Conservation (phyloP, 2,888 invertebrate species). For the Branchellion lobata region DNA sequence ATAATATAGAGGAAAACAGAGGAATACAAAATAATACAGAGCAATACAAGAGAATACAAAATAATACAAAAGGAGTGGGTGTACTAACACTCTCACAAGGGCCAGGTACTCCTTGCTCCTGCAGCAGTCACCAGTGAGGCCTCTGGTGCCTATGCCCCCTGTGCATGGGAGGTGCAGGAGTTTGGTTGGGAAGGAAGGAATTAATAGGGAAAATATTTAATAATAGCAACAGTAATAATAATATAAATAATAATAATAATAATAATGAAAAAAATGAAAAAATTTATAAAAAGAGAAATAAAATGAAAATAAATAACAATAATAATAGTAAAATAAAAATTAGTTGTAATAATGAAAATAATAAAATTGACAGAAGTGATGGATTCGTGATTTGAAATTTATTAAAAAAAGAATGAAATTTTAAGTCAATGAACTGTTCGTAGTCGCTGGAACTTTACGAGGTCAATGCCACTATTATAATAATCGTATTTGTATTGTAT, state of each 20-base stretch:
- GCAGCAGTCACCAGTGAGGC: neutral
- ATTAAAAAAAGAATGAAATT: too few species aligned
- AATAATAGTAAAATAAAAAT: neutral
- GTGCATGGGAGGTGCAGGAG: too few species aligned
- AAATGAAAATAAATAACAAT: neutral
- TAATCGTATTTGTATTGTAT: too few species aligned
- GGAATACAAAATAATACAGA: neutral
- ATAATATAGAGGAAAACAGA: too few species aligned
- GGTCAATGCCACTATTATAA: too few species aligned
- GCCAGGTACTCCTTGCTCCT: conserved; percentile 12
- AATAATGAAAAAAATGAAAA: neutral
- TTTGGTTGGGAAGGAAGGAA: too few species aligned
- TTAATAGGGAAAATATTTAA: too few species aligned
- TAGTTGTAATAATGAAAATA: too few species aligned
- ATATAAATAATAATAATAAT: neutral
- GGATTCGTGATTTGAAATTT: too few species aligned
- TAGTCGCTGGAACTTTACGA: too few species aligned
- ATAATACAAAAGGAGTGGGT: neutral
- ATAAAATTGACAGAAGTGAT: too few species aligned
- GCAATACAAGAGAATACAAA: neutral
- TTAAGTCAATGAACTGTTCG: too few species aligned
- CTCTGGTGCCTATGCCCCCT: conserved; percentile 21
- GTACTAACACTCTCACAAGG: neutral
- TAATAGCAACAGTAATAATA: neutral
- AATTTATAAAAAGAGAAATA: neutral